Percentiles rank a stretch among this genome's conserved stretches.
These are phyloP conservation scores for Malthinus seriepunctatus DNA, from an alignment of 2,888 invertebrate genomes.

Conservation along the genomic window DNA sequence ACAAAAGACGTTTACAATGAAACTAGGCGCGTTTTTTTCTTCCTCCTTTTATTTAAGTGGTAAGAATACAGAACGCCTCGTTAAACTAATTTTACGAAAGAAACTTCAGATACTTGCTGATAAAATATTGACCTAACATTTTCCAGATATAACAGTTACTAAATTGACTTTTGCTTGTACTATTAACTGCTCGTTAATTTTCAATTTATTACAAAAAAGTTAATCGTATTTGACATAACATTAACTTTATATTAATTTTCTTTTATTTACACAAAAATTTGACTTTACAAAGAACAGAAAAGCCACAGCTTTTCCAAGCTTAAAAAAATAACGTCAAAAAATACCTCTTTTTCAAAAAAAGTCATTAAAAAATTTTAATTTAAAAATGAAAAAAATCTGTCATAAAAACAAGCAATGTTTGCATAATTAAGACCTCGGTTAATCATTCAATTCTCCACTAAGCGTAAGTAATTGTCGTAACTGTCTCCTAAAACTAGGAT, in stretches of 20 bases:
- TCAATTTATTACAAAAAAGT: background rate
- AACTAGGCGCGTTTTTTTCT: constrained; percentile 11
- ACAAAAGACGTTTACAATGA: constrained; percentile 20
- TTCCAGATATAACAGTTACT: constrained; percentile 3
- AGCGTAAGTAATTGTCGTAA: too few species aligned
- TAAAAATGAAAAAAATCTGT: too few species aligned
- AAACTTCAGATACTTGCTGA: constrained; percentile 22
- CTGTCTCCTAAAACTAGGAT: too few species aligned
- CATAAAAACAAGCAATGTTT: too few species aligned
- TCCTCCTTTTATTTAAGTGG: background rate
- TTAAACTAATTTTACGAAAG: constrained; percentile 7
- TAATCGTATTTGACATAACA: background rate
- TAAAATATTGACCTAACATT: constrained; percentile 20
- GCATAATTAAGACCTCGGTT: too few species aligned
- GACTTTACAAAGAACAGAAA: too few species aligned
- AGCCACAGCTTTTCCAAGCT: too few species aligned
- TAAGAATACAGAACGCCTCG: constrained; percentile 10
- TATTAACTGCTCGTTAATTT: constrained; percentile 5
- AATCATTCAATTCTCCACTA: too few species aligned
- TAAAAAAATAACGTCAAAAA: too few species aligned
- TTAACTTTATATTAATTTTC: background rate
- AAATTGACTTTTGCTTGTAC: constrained; percentile 15
- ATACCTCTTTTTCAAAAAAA: too few species aligned
- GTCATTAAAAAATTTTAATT: too few species aligned
- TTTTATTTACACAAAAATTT: too few species aligned